Conservation (phyloP, 2,797 vertebrate species). For the Myotis planiceps region DNA sequence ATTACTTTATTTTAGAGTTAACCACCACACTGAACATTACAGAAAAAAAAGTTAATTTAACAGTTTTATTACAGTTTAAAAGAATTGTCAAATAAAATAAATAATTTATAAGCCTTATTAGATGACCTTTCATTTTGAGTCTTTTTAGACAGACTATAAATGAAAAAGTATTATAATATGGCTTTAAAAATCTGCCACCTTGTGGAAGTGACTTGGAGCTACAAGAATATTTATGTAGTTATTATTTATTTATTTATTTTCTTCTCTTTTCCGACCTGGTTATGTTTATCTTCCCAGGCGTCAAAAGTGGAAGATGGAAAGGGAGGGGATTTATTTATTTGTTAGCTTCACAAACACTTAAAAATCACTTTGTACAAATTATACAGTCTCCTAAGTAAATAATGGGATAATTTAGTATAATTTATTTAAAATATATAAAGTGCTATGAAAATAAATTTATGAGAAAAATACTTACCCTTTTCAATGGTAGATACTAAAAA, state of each 20-base stretch:
- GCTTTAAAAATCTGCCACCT: slow-evolving; percentile 64
- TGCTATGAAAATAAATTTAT: background rate
- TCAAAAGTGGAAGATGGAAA: background rate
- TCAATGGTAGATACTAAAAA: background rate
- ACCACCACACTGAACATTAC: background rate
- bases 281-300: background rate
- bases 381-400: background rate
- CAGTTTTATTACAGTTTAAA: background rate
- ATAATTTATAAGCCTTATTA: background rate
- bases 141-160: background rate
- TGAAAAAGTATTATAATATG: background rate
- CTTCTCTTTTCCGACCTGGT: background rate
- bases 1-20: background rate
- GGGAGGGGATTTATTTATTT: background rate
- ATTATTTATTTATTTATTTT: background rate
- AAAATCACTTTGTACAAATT: background rate
- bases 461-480: background rate
- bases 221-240: background rate
- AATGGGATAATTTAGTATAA: background rate
- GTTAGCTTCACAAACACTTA: background rate
- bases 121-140: background rate
- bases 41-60: background rate
- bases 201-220: slow-evolving; percentile 46
- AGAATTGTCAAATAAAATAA: background rate
- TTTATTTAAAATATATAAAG: background rate